These are phyloP conservation scores for Florisuga fusca DNA, from an alignment of 2,797 vertebrate species.

Conservation along the genomic window DNA sequence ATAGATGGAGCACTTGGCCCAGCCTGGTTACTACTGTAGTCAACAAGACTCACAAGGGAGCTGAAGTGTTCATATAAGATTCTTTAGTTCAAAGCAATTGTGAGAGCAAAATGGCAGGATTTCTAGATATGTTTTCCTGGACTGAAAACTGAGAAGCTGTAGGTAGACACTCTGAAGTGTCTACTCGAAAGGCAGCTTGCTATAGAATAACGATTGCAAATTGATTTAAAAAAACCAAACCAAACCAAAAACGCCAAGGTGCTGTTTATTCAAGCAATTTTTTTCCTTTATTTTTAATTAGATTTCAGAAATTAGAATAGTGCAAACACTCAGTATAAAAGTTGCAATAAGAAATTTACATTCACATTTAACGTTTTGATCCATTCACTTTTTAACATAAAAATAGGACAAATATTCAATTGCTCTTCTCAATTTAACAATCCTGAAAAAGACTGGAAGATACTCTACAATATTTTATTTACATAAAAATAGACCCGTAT, in stretches of 20 bases:
- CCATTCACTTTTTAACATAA: constrained; percentile 82
- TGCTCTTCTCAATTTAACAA: constrained; percentile 79
- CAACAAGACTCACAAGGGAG: background rate
- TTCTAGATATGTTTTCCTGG: background rate
- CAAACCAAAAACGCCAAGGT: background rate
- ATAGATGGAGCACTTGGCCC: background rate
- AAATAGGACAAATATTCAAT: constrained; percentile 84
- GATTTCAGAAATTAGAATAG: constrained; percentile 82
- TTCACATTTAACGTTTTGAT: constrained; percentile 85
- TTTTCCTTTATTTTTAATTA: constrained; percentile 81
- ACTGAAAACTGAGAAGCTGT: background rate
- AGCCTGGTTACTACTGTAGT: background rate
- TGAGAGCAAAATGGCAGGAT: background rate
- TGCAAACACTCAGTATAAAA: constrained; percentile 88
- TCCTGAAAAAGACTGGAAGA: constrained; percentile 84
- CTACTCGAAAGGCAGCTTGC: background rate
- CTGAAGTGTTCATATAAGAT: background rate
- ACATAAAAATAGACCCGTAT: constrained; percentile 89
- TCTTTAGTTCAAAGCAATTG: background rate
- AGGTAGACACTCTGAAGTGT: background rate
- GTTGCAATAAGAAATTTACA: constrained; percentile 87
- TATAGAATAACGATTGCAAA: background rate
- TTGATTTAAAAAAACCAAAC: background rate
- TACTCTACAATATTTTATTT: constrained; percentile 81
- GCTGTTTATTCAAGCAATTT: constrained; percentile 78